phyloP scores from a whole-genome alignment of 2,888 invertebrate genomes.

The Hirtodrosophila trivittata region DNA sequence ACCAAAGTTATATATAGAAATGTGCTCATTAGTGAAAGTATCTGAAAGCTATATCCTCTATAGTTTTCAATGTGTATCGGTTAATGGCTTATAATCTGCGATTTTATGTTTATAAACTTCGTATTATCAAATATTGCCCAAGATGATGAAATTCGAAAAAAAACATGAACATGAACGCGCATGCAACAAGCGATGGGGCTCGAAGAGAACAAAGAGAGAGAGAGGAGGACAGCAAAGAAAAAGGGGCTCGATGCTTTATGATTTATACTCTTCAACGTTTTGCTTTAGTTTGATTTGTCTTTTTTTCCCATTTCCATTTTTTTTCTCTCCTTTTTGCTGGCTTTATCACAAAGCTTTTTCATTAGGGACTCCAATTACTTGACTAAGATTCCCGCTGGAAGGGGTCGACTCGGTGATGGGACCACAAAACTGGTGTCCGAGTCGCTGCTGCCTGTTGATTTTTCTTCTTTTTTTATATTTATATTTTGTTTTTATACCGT shows the following conservation, averaged over 20 bases:
- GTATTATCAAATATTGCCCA: conserved; percentile 50
- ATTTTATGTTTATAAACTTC: not conserved
- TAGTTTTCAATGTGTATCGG: too few relatives aligned
- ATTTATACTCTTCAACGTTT: conserved; percentile 47
- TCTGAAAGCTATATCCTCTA: too few relatives aligned
- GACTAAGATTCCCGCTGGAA: conserved; percentile 13
- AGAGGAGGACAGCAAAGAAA: conserved; percentile 27
- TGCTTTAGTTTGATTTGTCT: conserved; percentile 43
- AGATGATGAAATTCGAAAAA: conserved; percentile 66
- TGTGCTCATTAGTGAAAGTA: too few relatives aligned
- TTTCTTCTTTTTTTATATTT: conserved; percentile 28
- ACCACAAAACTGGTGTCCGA: not conserved
- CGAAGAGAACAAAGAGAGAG: conserved; percentile 3
- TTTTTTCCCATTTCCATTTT: conserved; percentile 8
- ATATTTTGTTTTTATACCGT: conserved; percentile 24
- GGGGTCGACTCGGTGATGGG: not conserved
- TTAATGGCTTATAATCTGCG: too few relatives aligned
- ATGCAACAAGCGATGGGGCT: conserved; percentile 48
- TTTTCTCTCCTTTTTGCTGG: conserved; percentile 13
- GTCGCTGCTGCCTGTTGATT: conserved; percentile 50
- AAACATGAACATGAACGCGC: conserved; percentile 62
- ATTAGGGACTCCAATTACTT: conserved; percentile 67
- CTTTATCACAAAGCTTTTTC: conserved; percentile 56
- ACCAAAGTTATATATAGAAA: too few relatives aligned
- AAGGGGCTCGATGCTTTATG: conserved; percentile 71